Evolutionary conservation across 2,797 vertebrate species (phyloP), one percentile per base, ranked within the genome.

Genomic region (Intellagama lesueurii): DNA sequence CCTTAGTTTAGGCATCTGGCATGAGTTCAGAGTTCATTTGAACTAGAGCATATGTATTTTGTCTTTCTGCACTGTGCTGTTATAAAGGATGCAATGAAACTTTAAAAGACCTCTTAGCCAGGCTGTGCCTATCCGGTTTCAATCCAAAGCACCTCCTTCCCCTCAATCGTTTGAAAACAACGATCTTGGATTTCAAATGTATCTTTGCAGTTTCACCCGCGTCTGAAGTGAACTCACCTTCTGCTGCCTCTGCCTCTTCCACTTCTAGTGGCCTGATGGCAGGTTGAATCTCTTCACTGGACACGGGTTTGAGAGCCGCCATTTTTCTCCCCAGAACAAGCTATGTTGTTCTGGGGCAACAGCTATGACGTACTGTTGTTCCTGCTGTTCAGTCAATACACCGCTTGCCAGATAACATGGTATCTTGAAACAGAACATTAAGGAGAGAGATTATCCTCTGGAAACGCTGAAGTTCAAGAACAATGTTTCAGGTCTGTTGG

Each of bases 141-240:
- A 76, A 40, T 24, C 75, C 30, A n/a, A 24, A 52, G 12, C 4
- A 78, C 35, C 56, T 35, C 26, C 14, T 60, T 79, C 35, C 22
- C 24, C 66, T n/a, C 79, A 19, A n/a, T n/a, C n/a, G n/a, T n/a
- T n/a, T n/a, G n/a, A n/a, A n/a, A n/a, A n/a, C n/a, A n/a, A n/a
- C n/a, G n/a, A n/a, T 40, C 40, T 40, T 40, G 40, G 40, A 81
- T 56, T 56, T 56, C 52, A 81, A 3, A 4, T 30, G 9, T 12
- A 47, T 35, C 26, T 82, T 70, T 64, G 66, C 24, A 7, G 4
- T 66, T 2, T 26, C 32, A 28, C 30, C 3, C 56, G n/a, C 52
- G 32, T 47, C 32, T n/a, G 30, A 2, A 77, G 24, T 24, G 69
- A 79, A 87, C 81, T 84, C 82, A 89, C 88, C 82, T 84, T 77